Evolutionary conservation across 2,888 invertebrate species (phyloP).

Genomic region (Agriopis marginaria): DNA sequence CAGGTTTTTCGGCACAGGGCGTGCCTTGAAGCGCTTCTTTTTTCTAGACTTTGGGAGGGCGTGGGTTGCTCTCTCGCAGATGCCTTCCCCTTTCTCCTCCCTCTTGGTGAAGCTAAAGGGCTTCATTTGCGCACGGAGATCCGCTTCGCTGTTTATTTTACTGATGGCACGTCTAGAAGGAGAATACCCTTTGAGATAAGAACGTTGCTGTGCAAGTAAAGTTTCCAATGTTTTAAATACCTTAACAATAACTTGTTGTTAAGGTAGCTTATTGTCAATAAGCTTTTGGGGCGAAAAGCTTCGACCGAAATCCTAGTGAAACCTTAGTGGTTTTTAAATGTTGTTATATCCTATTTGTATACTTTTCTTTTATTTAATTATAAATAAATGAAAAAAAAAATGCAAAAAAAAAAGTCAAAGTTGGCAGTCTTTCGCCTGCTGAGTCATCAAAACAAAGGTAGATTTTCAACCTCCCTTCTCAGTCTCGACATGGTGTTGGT

Average conservation of each 20-base stretch:
- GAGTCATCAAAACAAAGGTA: slow-evolving; percentile 1
- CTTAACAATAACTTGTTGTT: no score
- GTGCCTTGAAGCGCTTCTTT: slow-evolving; percentile 88
- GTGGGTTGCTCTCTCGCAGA: slow-evolving; percentile 70
- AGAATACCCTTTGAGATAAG: neutral
- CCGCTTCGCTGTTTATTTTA: slow-evolving; percentile 87
- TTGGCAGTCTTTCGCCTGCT: neutral
- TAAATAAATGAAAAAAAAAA: no score
- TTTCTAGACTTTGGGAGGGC: slow-evolving; percentile 72
- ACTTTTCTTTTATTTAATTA: no score
- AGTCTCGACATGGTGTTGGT: neutral
- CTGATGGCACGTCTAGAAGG: slow-evolving; percentile 82
- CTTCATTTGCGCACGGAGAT: slow-evolving; percentile 88
- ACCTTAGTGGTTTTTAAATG: no score
- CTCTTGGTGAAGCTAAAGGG: slow-evolving; percentile 88
- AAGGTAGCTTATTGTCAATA: no score
- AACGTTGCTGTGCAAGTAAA: neutral
- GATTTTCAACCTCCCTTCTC: neutral
- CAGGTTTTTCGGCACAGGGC: slow-evolving; percentile 89
- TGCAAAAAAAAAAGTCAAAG: no score
- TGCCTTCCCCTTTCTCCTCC: slow-evolving; percentile 82
- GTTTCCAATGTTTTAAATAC: neutral
- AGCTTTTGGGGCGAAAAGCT: no score
- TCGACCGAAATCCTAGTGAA: no score
- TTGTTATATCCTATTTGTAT: no score